A percentile compares a stretch with the other conserved stretches of the same genome.
Conservation (phyloP, 1,140 invertebrate genomes). For the Yoshiicerus persimilis region DNA sequence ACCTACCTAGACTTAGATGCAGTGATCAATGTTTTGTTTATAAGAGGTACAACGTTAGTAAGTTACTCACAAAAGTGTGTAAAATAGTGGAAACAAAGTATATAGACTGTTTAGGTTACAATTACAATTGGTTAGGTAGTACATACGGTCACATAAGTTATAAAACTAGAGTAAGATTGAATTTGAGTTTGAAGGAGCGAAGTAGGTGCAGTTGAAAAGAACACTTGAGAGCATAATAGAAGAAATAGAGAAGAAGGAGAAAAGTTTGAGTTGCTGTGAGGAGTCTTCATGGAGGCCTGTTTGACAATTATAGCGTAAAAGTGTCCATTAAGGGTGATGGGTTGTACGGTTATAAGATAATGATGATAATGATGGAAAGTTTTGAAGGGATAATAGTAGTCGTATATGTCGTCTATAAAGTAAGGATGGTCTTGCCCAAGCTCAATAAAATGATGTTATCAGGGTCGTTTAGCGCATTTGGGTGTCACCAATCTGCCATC, state of each 20-base stretch:
- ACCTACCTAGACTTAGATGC: not conserved
- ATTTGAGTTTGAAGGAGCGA: not conserved
- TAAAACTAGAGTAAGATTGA: too few species aligned
- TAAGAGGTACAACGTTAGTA: not conserved
- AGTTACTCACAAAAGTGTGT: too few species aligned
- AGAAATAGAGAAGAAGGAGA: not conserved
- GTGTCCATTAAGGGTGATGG: constrained; percentile 42
- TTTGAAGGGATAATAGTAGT: constrained; percentile 30
- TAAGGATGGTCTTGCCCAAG: constrained; percentile 31
- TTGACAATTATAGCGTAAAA: constrained; percentile 44
- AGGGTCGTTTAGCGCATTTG: constrained; percentile 45
- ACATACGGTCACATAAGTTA: too few species aligned
- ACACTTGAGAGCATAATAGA: not conserved
- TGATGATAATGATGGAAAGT: constrained; percentile 44
- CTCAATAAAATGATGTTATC: constrained; percentile 45
- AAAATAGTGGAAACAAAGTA: too few species aligned
- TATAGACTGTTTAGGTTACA: too few species aligned
- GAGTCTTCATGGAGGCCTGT: constrained; percentile 33
- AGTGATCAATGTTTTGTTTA: not conserved
- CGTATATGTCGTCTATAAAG: constrained; percentile 32
- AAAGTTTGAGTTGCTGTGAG: constrained; percentile 9
- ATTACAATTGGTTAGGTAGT: too few species aligned
- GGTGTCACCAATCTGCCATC: constrained; percentile 47
- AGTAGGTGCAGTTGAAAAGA: not conserved
- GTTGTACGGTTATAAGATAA: constrained; percentile 41